Evolutionary conservation across 2,888 invertebrate genomes (phyloP).

Genomic region (Yponomeuta evonymella): DNA sequence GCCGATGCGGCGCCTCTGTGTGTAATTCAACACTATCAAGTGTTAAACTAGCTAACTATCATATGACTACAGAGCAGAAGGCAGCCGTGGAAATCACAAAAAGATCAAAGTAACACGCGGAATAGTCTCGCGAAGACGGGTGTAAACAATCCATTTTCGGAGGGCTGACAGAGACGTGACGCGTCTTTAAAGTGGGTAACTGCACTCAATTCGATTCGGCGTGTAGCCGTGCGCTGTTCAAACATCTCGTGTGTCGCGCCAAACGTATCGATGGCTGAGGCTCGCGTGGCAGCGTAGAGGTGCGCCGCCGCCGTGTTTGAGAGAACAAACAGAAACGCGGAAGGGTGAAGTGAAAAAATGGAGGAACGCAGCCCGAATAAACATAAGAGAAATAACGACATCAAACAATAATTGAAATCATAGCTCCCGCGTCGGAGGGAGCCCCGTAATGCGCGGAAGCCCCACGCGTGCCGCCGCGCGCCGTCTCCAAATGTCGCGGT

Average conservation of each 20-base stretch:
- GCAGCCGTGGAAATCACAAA: background rate
- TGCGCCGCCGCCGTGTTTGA: conserved; percentile 56
- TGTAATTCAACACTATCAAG: conserved; percentile 42
- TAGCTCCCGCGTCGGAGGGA: conserved; percentile 44
- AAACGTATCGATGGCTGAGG: conserved; percentile 66
- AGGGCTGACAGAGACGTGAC: conserved; percentile 28
- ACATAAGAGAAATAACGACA: conserved; percentile 70
- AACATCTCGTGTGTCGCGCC: conserved; percentile 53
- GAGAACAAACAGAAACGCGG: conserved; percentile 54
- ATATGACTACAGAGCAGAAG: conserved; percentile 5
- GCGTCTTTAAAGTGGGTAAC: conserved; percentile 40
- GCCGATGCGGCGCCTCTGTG: conserved; percentile 34
- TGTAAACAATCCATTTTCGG: background rate
- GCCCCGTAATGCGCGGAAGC: conserved; percentile 41
- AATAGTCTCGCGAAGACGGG: background rate
- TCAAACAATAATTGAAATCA: conserved; percentile 74
- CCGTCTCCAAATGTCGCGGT: conserved; percentile 13
- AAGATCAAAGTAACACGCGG: conserved; percentile 12
- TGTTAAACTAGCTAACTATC: background rate
- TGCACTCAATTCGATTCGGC: conserved; percentile 57
- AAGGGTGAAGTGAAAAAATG: conserved; percentile 65
- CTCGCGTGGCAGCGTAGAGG: conserved; percentile 28
- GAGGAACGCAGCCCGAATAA: conserved; percentile 64
- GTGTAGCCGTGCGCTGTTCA: conserved; percentile 47
- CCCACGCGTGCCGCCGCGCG: conserved; percentile 32